Evolutionary conservation across 2,888 invertebrate species (phyloP).

Genomic region (Melieria crassipennis): DNA sequence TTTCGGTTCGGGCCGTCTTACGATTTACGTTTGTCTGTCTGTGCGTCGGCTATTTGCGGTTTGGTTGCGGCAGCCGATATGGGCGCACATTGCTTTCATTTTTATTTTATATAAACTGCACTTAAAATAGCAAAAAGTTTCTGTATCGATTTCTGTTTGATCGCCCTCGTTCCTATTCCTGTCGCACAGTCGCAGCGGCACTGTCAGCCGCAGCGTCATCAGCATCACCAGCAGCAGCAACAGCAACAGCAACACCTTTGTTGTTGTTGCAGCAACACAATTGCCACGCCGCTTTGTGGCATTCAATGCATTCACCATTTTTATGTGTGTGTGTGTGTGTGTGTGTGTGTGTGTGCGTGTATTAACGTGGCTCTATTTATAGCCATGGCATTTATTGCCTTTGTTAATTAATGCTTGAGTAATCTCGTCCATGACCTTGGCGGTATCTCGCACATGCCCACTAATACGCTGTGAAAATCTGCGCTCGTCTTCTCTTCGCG

Average conservation of each 20-base stretch:
- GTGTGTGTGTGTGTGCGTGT: neutral
- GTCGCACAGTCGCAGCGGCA: neutral
- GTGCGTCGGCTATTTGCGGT: constrained; percentile 1
- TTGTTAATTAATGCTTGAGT: constrained; percentile 33
- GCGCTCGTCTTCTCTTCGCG: no score
- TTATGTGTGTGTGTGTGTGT: neutral
- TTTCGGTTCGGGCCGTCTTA: no score
- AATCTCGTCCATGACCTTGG: constrained; percentile 31
- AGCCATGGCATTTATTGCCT: constrained; percentile 28
- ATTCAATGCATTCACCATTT: neutral
- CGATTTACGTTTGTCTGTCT: no score
- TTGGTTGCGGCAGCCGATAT: constrained; percentile 13
- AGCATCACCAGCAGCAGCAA: neutral
- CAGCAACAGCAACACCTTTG: neutral
- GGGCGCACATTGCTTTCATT: constrained; percentile 16
- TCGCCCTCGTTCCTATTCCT: constrained; percentile 3
- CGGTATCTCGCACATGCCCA: neutral
- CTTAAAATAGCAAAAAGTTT: constrained; percentile 30
- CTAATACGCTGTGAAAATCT: no score
- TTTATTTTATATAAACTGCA: neutral
- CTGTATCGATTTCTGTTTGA: constrained; percentile 24
- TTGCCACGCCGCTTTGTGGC: neutral
- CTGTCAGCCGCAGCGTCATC: constrained; percentile 1
- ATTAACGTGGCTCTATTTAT: constrained; percentile 26
- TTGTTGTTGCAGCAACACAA: neutral